Conservation (phyloP, 2,888 invertebrate species). For the Drosophila paucipuncta region DNA sequence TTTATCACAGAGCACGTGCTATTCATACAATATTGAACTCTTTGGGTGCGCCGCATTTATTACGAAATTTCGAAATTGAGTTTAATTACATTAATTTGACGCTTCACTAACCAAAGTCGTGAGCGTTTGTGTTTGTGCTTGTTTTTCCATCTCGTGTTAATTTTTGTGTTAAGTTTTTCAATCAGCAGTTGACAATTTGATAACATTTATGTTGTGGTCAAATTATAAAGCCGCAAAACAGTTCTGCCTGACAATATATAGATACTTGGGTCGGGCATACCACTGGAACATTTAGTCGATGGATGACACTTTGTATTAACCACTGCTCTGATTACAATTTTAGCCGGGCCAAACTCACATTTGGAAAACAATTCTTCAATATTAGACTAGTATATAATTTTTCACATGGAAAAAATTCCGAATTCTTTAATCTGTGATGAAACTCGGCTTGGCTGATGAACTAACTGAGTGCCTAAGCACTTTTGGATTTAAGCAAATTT, state of each 20-base stretch:
- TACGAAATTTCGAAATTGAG: slow-evolving; percentile 48
- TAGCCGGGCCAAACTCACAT: not conserved
- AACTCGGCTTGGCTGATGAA: not conserved
- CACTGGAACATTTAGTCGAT: not conserved
- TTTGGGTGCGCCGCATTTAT: slow-evolving; percentile 51
- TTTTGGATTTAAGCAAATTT: not conserved
- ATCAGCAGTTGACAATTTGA: slow-evolving; percentile 45
- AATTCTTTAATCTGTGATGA: too few relatives aligned
- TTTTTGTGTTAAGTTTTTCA: slow-evolving; percentile 48
- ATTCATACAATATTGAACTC: slow-evolving; percentile 14
- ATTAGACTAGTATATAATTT: not conserved
- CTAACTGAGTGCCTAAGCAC: not conserved
- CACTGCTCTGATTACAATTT: not conserved
- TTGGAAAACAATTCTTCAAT: not conserved
- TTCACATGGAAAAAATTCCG: not conserved
- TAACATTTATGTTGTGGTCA: slow-evolving; percentile 40
- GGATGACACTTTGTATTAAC: not conserved
- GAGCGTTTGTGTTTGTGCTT: slow-evolving; percentile 4
- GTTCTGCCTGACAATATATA: not conserved
- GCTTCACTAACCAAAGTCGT: slow-evolving; percentile 23
- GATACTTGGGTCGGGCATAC: too few relatives aligned
- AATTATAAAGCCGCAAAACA: slow-evolving; percentile 39
- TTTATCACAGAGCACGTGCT: slow-evolving; percentile 33
- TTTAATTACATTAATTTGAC: slow-evolving; percentile 70
- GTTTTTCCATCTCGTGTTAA: slow-evolving; percentile 24